These are phyloP conservation scores for Archivesica marissinica DNA, from an alignment of 1,140 invertebrate genomes.

Conservation along the genomic window DNA sequence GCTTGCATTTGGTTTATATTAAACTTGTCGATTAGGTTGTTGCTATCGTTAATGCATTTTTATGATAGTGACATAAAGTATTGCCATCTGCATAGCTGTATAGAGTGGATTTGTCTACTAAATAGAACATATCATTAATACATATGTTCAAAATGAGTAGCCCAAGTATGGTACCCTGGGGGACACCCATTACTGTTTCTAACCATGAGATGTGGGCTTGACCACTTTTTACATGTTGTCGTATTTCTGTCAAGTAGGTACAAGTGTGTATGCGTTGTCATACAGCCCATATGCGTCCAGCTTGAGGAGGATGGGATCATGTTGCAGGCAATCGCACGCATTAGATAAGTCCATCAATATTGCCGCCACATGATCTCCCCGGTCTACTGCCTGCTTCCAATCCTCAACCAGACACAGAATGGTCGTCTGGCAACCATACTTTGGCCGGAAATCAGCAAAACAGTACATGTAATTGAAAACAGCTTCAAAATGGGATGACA, in stretches of 20 bases:
- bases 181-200: conserved; percentile 45
- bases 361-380: conserved; percentile 26
- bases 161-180: conserved; percentile 56
- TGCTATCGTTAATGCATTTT: conserved; percentile 17
- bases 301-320: conserved; percentile 26
- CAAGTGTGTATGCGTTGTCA: not conserved
- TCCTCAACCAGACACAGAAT: conserved; percentile 30
- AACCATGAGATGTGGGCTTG: not conserved
- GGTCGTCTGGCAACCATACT: conserved; percentile 27
- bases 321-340: conserved; percentile 31
- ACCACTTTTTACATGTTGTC: conserved; percentile 56
- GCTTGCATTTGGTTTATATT: conserved; percentile 56
- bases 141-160: conserved; percentile 61
- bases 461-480: too few species aligned
- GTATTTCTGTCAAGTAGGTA: conserved; percentile 22
- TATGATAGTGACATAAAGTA: conserved; percentile 36
- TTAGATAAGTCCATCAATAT: conserved; percentile 41
- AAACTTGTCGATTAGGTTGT: conserved; percentile 56
- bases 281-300: conserved; percentile 37
- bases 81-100: conserved; percentile 67
- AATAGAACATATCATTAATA: conserved; percentile 62
- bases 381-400: conserved; percentile 41
- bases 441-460: conserved; percentile 16
- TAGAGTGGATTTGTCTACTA: conserved; percentile 42
- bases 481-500: too few species aligned